Conservation (phyloP, 1,140 invertebrate genomes). For the Panagrolaimus sp. region DNA sequence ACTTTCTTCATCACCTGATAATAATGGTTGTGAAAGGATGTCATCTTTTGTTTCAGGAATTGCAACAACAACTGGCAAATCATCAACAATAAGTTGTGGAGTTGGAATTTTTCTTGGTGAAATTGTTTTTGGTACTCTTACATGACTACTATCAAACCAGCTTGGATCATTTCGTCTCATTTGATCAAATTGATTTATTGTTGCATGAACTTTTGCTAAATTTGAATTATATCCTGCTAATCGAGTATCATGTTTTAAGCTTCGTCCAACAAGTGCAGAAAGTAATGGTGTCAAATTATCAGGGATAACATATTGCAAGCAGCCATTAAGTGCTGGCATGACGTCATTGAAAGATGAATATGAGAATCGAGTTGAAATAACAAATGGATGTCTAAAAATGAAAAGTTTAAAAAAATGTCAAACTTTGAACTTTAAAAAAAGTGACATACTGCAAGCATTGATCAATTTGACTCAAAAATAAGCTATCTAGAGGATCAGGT, state of each 20-base stretch:
- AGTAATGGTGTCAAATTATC: constrained; percentile 47
- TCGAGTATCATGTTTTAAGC: constrained; percentile 42
- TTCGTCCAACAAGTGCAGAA: constrained; percentile 33
- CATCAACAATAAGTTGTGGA: not conserved
- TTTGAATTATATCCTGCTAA: constrained; percentile 28
- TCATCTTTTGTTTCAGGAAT: not conserved
- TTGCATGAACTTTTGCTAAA: constrained; percentile 26
- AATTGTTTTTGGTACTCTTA: constrained; percentile 6
- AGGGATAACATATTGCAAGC: constrained; percentile 51
- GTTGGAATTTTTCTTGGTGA: not conserved
- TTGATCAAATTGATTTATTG: constrained; percentile 29
- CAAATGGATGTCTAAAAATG: constrained; percentile 45
- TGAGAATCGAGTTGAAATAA: constrained; percentile 49
- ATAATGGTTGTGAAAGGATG: constrained; percentile 13
- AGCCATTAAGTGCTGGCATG: constrained; percentile 39
- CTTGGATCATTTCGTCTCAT: constrained; percentile 30
- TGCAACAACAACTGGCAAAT: not conserved
- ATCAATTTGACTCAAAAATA: constrained; percentile 50
- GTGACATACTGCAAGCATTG: constrained; percentile 50
- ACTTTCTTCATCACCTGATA: constrained; percentile 15
- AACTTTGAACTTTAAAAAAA: not conserved
- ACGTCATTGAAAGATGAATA: constrained; percentile 39
- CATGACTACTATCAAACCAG: constrained; percentile 29
- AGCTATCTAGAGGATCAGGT: constrained; percentile 31
- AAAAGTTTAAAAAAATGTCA: too few relatives aligned